Percentiles rank a stretch among this genome's conserved stretches.
phyloP scores from a whole-genome alignment of 2,113 vertebrate genomes.

The Neomonachus schauinslandi region DNA sequence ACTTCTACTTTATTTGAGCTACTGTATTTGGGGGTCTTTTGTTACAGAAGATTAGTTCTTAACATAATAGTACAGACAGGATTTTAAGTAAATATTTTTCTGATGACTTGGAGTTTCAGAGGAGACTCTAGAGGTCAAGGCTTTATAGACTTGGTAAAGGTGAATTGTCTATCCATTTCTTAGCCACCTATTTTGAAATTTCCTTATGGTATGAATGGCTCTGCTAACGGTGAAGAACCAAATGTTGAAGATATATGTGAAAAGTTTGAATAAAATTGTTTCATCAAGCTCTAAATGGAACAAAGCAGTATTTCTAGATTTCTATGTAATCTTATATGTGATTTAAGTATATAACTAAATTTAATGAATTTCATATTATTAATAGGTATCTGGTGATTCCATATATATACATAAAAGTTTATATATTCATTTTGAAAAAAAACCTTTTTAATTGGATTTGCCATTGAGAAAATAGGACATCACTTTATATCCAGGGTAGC shows the following conservation, averaged over 20 bases:
- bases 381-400: neutral
- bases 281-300: neutral
- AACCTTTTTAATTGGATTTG: neutral
- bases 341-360: neutral
- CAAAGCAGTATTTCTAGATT: neutral
- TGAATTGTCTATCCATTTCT: neutral
- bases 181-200: neutral
- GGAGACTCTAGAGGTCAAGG: neutral
- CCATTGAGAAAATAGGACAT: neutral
- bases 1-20: neutral
- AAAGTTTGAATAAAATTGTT: neutral
- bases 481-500: neutral
- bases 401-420: neutral
- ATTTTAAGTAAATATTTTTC: neutral
- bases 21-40: neutral
- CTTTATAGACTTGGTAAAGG: neutral
- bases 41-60: neutral
- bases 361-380: neutral
- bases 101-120: neutral
- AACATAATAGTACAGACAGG: neutral
- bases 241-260: neutral
- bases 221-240: neutral
- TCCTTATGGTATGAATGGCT: neutral
- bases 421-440: neutral
- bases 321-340: neutral